Evolutionary conservation across 2,888 invertebrate genomes (phyloP).

Genomic region (Eilema griseolum): DNA sequence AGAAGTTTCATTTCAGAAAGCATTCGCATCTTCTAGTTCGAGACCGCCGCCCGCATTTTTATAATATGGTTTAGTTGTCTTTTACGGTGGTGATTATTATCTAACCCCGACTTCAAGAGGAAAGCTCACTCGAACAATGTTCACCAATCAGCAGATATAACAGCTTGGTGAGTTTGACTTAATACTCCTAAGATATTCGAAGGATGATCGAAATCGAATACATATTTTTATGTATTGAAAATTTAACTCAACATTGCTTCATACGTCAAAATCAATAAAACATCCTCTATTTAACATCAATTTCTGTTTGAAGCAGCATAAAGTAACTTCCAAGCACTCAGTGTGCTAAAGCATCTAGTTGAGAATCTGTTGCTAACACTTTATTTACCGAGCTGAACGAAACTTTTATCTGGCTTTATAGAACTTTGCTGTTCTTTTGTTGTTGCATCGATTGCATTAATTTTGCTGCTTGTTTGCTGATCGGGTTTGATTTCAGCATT

Average conservation of each 20-base stretch:
- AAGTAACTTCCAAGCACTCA: conserved; percentile 20
- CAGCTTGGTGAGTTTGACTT: too few relatives aligned
- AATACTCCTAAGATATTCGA: background rate
- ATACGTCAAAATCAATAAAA: conserved; percentile 3
- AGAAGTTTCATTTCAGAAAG: too few relatives aligned
- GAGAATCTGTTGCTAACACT: conserved; percentile 18
- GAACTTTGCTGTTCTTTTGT: conserved; percentile 6
- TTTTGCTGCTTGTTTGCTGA: background rate
- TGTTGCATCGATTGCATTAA: background rate
- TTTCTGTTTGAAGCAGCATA: conserved; percentile 23
- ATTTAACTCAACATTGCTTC: background rate
- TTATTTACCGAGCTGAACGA: conserved; percentile 16
- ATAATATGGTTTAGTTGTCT: too few relatives aligned
- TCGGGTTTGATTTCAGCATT: background rate
- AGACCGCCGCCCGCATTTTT: too few relatives aligned
- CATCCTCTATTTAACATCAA: conserved; percentile 28
- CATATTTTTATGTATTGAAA: background rate
- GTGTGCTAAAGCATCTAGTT: conserved; percentile 5
- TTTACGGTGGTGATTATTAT: too few relatives aligned
- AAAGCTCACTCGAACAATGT: too few relatives aligned
- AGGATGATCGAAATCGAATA: background rate
- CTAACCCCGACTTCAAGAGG: too few relatives aligned
- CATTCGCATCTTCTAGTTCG: too few relatives aligned
- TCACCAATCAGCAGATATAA: too few relatives aligned
- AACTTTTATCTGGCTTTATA: background rate